Percentiles rank a stretch among this genome's conserved stretches.
phyloP scores from a whole-genome alignment of 2,888 invertebrate genomes.

The Trichogramma dendrolimi region DNA sequence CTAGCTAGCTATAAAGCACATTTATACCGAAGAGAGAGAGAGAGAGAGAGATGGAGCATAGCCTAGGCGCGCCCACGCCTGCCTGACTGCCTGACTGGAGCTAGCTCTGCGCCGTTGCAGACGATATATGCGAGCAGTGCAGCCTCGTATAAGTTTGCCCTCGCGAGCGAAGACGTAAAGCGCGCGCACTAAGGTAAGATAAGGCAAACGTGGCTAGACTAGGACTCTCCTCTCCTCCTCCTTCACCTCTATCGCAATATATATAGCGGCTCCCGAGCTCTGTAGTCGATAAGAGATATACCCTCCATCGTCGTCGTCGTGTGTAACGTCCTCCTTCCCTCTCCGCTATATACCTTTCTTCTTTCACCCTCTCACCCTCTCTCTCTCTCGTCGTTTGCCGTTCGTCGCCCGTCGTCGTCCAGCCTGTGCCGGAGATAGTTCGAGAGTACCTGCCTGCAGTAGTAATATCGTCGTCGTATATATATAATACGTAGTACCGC shows the following conservation, averaged over 20 bases:
- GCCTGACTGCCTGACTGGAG: too few relatives aligned
- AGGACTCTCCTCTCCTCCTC: constrained; percentile 23
- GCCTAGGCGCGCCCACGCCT: background rate
- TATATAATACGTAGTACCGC: too few relatives aligned
- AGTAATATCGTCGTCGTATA: too few relatives aligned
- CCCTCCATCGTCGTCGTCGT: too few relatives aligned
- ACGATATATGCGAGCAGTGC: constrained; percentile 6
- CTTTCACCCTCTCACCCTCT: constrained; percentile 28
- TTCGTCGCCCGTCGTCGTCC: background rate
- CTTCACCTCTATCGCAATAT: too few relatives aligned
- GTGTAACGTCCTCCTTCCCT: constrained; percentile 6
- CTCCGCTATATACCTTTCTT: constrained; percentile 21
- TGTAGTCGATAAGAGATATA: too few relatives aligned
- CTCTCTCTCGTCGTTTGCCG: background rate
- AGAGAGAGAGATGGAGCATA: constrained; percentile 2
- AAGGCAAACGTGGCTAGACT: constrained; percentile 48
- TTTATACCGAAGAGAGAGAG: constrained; percentile 6
- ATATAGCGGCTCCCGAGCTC: too few relatives aligned
- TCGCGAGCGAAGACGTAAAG: constrained; percentile 19
- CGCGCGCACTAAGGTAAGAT: constrained; percentile 45
- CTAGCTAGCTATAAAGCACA: constrained; percentile 14
- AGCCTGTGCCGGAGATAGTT: too few relatives aligned
- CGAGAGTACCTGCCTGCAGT: too few relatives aligned
- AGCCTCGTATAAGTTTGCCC: constrained; percentile 26
- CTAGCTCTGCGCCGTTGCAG: background rate